Evolutionary conservation across 2,888 invertebrate genomes (phyloP).

Genomic region (Xylota segnis): DNA sequence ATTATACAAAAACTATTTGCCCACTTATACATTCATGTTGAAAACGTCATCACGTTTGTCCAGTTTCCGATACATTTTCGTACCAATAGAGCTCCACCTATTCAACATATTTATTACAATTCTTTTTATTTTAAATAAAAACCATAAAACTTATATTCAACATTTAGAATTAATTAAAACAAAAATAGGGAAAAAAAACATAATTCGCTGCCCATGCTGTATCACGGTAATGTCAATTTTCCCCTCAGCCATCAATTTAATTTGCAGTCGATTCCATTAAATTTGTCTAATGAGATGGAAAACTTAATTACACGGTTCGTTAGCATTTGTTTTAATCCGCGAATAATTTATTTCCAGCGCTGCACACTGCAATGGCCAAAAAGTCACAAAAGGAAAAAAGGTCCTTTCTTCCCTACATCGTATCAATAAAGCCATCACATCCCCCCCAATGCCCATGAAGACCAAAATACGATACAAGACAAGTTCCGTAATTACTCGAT

Average conservation of each 20-base stretch:
- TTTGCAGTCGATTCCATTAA: slow-evolving; percentile 77
- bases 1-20: no score
- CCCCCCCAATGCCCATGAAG: slow-evolving; percentile 21
- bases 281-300: slow-evolving; percentile 73
- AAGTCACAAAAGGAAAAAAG: slow-evolving; percentile 1
- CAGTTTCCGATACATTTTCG: no score
- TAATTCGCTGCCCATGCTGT: no score
- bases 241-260: slow-evolving; percentile 10
- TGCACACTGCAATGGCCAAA: slow-evolving; percentile 30
- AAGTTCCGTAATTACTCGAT: slow-evolving; percentile 45
- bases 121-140: no score
- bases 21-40: no score
- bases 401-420: background rate
- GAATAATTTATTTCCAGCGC: slow-evolving; percentile 59
- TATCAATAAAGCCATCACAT: slow-evolving; percentile 41
- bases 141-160: no score
- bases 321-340: slow-evolving; percentile 69
- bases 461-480: slow-evolving; percentile 27
- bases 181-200: no score
- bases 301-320: slow-evolving; percentile 76
- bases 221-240: background rate
- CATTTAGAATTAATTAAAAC: no score
- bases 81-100: no score
- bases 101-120: no score
- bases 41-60: no score